Evolutionary conservation across 2,797 vertebrate species (phyloP).

Genomic region (Enteromius anoplus): DNA sequence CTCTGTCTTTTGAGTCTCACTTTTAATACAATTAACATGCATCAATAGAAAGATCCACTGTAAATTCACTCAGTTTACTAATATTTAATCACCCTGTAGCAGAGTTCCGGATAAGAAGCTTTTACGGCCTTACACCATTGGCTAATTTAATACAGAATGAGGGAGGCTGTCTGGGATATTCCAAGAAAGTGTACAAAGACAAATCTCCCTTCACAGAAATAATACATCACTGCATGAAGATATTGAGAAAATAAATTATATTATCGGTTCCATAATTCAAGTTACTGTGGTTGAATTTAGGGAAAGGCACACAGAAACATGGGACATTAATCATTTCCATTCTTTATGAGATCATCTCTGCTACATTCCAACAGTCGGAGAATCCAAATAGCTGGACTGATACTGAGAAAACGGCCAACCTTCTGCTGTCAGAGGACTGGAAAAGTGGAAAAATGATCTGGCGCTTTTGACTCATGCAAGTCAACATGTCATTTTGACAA

Average conservation of each 20-base stretch:
- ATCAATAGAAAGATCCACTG: conserved; percentile 41
- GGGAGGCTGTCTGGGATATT: conserved; percentile 28
- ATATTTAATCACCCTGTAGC: conserved; percentile 54
- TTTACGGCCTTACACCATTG: conserved; percentile 13
- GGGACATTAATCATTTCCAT: conserved; percentile 24
- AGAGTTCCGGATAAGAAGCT: conserved; percentile 28
- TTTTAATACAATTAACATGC: conserved; percentile 65
- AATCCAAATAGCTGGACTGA: conserved; percentile 12
- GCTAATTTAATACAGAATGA: conserved; percentile 16
- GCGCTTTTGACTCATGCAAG: not conserved
- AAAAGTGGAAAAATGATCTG: not conserved
- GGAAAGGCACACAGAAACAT: conserved; percentile 17
- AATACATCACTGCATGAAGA: conserved; percentile 61
- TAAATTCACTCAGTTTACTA: conserved; percentile 46
- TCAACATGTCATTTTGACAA: conserved; percentile 17
- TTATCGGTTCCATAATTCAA: conserved; percentile 41
- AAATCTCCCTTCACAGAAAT: conserved; percentile 46
- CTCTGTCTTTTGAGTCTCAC: conserved; percentile 55
- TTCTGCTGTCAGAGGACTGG: conserved; percentile 16
- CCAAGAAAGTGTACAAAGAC: conserved; percentile 52
- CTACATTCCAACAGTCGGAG: not conserved
- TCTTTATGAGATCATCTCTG: conserved; percentile 30
- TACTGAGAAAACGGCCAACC: conserved; percentile 7
- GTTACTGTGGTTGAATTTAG: conserved; percentile 27
- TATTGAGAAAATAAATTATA: conserved; percentile 50